Percentiles rank a stretch among this genome's conserved stretches.
Conservation (phyloP, 2,888 invertebrate species). For the Heteromyza rotundicornis region DNA sequence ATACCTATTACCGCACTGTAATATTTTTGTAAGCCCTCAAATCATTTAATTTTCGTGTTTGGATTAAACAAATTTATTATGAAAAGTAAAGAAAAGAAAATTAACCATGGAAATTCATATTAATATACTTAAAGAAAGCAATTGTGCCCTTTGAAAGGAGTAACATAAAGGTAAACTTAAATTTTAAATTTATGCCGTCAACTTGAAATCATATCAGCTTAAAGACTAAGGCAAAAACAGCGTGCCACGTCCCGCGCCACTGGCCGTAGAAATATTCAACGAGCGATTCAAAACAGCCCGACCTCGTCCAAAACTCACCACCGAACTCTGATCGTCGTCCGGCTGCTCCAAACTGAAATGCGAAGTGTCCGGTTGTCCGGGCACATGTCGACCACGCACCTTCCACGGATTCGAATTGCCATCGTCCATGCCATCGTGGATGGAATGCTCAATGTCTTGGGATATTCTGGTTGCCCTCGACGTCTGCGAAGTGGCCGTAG, state of each 20-base stretch:
- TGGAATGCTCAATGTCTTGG: not conserved
- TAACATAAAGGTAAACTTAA: no score
- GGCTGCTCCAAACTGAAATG: slow-evolving; percentile 36
- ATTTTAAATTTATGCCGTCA: no score
- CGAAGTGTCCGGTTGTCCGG: slow-evolving; percentile 36
- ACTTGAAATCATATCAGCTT: no score
- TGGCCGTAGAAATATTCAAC: slow-evolving; percentile 11
- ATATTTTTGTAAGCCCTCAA: no score
- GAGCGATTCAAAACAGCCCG: slow-evolving; percentile 22
- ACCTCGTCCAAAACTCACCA: slow-evolving; percentile 36
- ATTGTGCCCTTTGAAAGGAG: no score
- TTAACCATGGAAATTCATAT: no score
- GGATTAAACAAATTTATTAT: no score
- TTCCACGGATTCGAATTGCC: slow-evolving; percentile 38
- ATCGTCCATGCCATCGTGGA: not conserved
- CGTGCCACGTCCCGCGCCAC: slow-evolving; percentile 30
- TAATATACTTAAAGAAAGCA: no score
- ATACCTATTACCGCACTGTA: no score
- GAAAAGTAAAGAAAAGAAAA: no score
- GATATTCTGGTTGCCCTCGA: not conserved
- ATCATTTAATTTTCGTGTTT: no score
- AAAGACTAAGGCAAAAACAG: no score
- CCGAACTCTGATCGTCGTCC: slow-evolving; percentile 31
- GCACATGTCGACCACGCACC: slow-evolving; percentile 35
- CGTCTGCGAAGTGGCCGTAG: not conserved